Evolutionary conservation across 2,888 invertebrate species (phyloP).

Genomic region (Chrysodeixis includens): DNA sequence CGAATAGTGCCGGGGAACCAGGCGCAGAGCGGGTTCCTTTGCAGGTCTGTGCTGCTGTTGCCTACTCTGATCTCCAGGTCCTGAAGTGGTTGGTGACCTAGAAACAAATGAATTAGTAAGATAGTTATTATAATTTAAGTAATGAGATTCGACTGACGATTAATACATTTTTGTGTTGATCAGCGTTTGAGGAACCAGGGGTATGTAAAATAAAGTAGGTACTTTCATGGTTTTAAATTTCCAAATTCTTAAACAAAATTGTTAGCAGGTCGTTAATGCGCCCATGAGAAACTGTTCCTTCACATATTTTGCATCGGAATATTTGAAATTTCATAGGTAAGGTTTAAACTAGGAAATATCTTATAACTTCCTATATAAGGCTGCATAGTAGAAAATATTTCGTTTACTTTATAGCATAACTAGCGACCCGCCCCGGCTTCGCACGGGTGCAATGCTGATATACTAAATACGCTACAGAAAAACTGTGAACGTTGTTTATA

Average conservation of each 20-base stretch:
- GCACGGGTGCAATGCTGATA: too few relatives aligned
- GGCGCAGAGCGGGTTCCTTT: conserved; percentile 96
- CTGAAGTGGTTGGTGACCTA: conserved; percentile 96
- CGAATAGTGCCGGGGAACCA: conserved; percentile 97
- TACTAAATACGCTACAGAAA: too few relatives aligned
- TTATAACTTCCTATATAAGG: too few relatives aligned
- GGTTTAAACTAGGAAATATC: background rate
- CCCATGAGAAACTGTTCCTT: background rate
- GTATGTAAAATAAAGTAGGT: too few relatives aligned
- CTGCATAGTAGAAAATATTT: too few relatives aligned
- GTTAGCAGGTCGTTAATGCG: background rate
- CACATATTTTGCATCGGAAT: background rate
- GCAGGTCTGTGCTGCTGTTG: conserved; percentile 95
- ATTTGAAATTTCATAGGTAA: background rate
- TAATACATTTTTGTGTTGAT: too few relatives aligned
- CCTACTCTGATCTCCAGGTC: conserved; percentile 97
- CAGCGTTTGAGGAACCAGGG: too few relatives aligned
- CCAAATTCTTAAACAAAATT: background rate
- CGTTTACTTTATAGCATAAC: too few relatives aligned
- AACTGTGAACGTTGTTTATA: too few relatives aligned
- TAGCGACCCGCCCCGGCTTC: too few relatives aligned
- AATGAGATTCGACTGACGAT: too few relatives aligned
- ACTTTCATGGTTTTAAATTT: too few relatives aligned
- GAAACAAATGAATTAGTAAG: conserved; percentile 17
- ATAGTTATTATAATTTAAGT: background rate